Percentiles rank a stretch among this genome's conserved stretches.
Evolutionary conservation across 1,140 invertebrate genomes (phyloP).

Genomic region (Sycobia sp.): DNA sequence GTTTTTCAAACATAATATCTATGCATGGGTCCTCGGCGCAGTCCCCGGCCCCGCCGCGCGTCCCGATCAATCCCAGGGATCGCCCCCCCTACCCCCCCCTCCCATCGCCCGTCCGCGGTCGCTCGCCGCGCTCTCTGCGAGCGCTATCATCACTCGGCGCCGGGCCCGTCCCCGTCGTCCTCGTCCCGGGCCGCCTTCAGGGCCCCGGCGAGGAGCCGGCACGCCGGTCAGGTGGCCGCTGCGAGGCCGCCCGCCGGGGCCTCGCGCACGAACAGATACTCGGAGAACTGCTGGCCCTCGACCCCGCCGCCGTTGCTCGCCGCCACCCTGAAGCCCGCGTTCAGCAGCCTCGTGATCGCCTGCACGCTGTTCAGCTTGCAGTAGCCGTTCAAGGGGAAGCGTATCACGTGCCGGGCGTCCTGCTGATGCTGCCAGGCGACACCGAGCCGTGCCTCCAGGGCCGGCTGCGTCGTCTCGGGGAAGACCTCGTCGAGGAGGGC

Average conservation of each 20-base stretch:
- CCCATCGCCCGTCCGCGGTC: too few relatives aligned
- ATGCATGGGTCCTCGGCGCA: too few relatives aligned
- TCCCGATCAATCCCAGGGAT: too few relatives aligned
- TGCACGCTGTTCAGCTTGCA: constrained; percentile 91
- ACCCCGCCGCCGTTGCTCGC: constrained; percentile 88
- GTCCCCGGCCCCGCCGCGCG: too few relatives aligned
- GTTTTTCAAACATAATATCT: too few relatives aligned
- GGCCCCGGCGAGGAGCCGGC: background rate
- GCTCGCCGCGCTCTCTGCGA: too few relatives aligned
- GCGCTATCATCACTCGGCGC: too few relatives aligned
- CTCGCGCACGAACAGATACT: constrained; percentile 84
- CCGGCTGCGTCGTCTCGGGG: constrained; percentile 83
- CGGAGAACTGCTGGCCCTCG: constrained; percentile 90
- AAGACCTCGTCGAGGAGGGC: constrained; percentile 83
- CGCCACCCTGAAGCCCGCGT: constrained; percentile 79
- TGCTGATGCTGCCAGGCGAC: constrained; percentile 85
- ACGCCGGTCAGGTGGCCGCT: too few relatives aligned
- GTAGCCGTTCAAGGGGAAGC: constrained; percentile 90
- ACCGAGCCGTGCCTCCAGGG: constrained; percentile 80
- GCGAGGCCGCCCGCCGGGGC: too few relatives aligned
- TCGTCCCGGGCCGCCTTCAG: background rate
- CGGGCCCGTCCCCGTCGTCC: too few relatives aligned
- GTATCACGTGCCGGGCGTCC: constrained; percentile 83
- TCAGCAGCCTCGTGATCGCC: constrained; percentile 85
- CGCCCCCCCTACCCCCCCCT: too few relatives aligned